Evolutionary conservation across 2,888 invertebrate species (phyloP), one percentile per base, ranked within the genome.

Genomic region (Tachina lurida): DNA sequence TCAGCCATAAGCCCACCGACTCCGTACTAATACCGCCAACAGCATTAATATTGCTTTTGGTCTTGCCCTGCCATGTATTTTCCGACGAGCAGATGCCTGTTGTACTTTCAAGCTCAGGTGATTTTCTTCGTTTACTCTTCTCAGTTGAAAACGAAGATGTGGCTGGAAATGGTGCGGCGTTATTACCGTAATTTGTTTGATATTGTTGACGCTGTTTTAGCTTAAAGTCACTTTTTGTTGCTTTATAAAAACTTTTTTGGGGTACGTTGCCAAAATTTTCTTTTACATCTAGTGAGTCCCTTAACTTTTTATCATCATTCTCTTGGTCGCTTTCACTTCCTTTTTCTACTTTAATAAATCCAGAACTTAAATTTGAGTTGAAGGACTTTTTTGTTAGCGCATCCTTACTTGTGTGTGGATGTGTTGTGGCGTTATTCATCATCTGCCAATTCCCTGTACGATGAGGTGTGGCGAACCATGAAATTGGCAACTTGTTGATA

Each of bases 401-500:
- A 47, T 73, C 73, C 13, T 31, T 15, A 12, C 70, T 67, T 62
- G 71, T 43, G 17, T 70, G 67, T 73, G 45, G 4, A 22, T 60
- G 60, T 39, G 58, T 10, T 45, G 58, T 86, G 45, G 19, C 22
- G n/a, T 17, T 67, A 31, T 52, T 77, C 52, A 54, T 84, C 19
- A 60, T 60, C n/a, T 80, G 70, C 73, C 80, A 56, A 63, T 87
- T 88, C 56, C 77, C 88, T 75, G 88, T 88, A 79, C 87, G 86
- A 74, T 88, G 89, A 56, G 88, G 84, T 84, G 88, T 60, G 84
- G 86, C 89, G 87, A 90, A 88, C 89, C 89, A 89, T 88, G 89
- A 88, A 87, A 89, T 88, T 88, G 90, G 90, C 89, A 89, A 89
- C 89, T 89, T 90, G 90, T 90, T 90, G 89, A 90, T 88, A 56